Percentiles rank a stretch among this genome's conserved stretches.
Conservation (phyloP, 2,888 invertebrate species). For the Drosophila neonasuta region DNA sequence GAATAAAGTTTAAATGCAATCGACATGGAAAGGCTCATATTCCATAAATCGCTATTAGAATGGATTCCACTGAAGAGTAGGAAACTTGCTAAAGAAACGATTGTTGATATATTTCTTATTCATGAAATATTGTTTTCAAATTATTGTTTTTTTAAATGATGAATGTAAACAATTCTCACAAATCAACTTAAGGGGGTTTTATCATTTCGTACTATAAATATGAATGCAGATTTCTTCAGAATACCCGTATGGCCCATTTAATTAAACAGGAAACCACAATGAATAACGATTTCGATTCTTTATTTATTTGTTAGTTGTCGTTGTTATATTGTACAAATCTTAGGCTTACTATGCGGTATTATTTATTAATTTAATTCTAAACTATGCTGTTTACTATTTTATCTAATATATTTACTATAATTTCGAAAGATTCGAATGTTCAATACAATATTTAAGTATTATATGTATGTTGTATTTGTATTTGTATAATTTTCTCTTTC, state of each 20-base stretch:
- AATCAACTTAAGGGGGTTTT: too few species aligned
- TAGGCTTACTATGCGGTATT: conserved; percentile 58
- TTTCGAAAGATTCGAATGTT: conserved; percentile 38
- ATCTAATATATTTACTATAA: conserved; percentile 46
- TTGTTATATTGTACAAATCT: conserved; percentile 69
- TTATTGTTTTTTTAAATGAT: too few species aligned
- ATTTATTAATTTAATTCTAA: conserved; percentile 41
- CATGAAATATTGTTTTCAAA: too few species aligned
- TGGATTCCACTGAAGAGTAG: not conserved
- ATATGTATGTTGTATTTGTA: conserved; percentile 27
- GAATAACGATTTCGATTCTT: conserved; percentile 44
- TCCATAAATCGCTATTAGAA: not conserved
- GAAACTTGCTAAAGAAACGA: not conserved
- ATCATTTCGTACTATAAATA: too few species aligned
- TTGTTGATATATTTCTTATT: too few species aligned
- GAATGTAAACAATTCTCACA: too few species aligned
- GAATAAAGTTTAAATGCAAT: not conserved
- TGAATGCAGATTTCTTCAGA: not conserved
- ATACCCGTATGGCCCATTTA: not conserved
- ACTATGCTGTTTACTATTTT: conserved; percentile 36
- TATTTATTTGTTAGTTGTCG: conserved; percentile 66
- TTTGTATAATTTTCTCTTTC: conserved; percentile 17
- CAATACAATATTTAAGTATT: conserved; percentile 32
- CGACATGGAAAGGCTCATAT: not conserved
- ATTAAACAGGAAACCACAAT: not conserved